Conservation (phyloP, 2,888 invertebrate species). For the Sipha maydis region DNA sequence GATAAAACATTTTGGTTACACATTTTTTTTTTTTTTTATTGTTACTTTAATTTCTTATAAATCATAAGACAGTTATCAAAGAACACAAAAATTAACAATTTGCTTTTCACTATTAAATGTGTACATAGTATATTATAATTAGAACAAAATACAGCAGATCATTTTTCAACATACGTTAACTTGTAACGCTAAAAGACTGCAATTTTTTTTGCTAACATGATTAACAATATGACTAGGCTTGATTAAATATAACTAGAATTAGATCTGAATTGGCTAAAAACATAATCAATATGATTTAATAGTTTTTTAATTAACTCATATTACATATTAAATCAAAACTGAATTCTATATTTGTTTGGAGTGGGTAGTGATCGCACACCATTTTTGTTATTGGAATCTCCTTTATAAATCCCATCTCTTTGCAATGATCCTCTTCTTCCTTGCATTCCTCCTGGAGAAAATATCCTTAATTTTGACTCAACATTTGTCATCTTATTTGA, state of each 20-base stretch:
- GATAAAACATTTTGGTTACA: conserved; percentile 47
- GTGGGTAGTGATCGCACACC: conserved; percentile 68
- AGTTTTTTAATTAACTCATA: background rate
- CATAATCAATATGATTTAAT: background rate
- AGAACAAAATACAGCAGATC: conserved; percentile 48
- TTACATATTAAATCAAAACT: conserved; percentile 73
- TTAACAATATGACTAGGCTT: conserved; percentile 20
- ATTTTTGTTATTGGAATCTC: conserved; percentile 63
- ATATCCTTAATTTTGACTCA: conserved; percentile 65
- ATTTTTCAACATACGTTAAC: conserved; percentile 59
- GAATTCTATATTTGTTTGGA: conserved; percentile 79
- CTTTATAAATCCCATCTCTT: conserved; percentile 64
- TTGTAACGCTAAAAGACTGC: conserved; percentile 60
- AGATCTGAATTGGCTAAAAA: conserved; percentile 11
- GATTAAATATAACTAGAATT: conserved; percentile 44
- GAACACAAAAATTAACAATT: background rate
- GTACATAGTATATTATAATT: conserved; percentile 1
- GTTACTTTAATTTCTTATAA: conserved; percentile 5
- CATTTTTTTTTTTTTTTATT: background rate
- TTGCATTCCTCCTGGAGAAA: conserved; percentile 64
- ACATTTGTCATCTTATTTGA: conserved; percentile 62
- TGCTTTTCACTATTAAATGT: background rate
- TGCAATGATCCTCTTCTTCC: conserved; percentile 65
- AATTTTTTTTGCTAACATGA: conserved; percentile 25
- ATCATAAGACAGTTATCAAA: background rate